These are phyloP conservation scores for Acromyrmex heyeri DNA, from an alignment of 1,140 invertebrate genomes.

Conservation along the genomic window DNA sequence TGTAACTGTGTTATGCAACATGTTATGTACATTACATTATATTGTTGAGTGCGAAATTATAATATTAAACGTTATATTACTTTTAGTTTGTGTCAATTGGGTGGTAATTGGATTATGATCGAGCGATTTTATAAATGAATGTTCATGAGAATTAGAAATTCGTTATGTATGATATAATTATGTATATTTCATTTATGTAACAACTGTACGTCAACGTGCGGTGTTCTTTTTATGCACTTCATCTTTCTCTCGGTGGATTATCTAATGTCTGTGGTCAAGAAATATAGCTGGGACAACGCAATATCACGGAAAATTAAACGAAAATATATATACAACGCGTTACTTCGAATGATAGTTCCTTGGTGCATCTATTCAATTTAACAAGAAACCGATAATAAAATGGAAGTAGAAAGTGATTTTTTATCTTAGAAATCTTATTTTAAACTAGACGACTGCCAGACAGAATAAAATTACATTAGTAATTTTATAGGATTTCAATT, in stretches of 20 bases:
- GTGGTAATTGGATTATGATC: neutral
- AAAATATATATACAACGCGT: neutral
- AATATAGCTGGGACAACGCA: neutral
- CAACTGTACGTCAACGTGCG: neutral
- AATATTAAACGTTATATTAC: too few relatives aligned
- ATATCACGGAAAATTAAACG: conserved; percentile 22
- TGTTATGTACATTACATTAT: too few relatives aligned
- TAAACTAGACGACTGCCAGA: neutral
- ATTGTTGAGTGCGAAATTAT: too few relatives aligned
- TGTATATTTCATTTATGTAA: conserved; percentile 9
- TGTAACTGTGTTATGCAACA: too few relatives aligned
- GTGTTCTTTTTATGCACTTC: conserved; percentile 25
- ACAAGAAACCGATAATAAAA: conserved; percentile 5
- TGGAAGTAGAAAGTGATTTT: neutral
- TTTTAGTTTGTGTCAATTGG: too few relatives aligned
- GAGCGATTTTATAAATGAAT: neutral
- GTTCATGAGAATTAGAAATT: conserved; percentile 28
- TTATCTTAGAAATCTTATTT: neutral
- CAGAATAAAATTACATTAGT: neutral
- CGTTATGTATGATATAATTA: conserved; percentile 11
- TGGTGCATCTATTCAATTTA: neutral
- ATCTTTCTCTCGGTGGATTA: conserved; percentile 50
- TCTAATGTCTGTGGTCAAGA: conserved; percentile 64
- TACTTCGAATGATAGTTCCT: neutral
- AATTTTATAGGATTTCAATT: neutral